A percentile compares a stretch with the other conserved stretches of the same genome.
These are phyloP conservation scores for Sialis fuliginosa DNA, from an alignment of 2,888 invertebrate species.

Conservation along the genomic window DNA sequence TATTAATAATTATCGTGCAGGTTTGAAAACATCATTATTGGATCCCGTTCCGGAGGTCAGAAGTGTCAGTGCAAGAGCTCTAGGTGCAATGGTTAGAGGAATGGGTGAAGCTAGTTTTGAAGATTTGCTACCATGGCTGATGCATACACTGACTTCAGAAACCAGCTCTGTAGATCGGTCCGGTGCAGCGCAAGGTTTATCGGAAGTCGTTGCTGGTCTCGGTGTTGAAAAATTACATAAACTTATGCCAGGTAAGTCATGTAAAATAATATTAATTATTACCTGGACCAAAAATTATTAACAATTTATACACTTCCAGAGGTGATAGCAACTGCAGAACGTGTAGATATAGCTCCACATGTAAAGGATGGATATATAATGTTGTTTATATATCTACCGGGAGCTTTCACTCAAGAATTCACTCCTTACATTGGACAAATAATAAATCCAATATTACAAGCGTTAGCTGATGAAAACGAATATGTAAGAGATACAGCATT, in stretches of 20 bases:
- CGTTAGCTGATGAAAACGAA: constrained; percentile 96
- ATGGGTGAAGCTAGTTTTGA: constrained; percentile 95
- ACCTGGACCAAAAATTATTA: not conserved
- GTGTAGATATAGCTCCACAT: constrained; percentile 85
- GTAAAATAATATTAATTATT: not conserved
- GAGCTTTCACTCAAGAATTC: constrained; percentile 90
- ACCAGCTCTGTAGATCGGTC: constrained; percentile 88
- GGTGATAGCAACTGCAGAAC: constrained; percentile 84
- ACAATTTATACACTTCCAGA: constrained; percentile 28
- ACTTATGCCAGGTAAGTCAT: constrained; percentile 65
- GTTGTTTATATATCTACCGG: constrained; percentile 99
- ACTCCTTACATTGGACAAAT: constrained; percentile 92
- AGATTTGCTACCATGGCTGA: constrained; percentile 93
- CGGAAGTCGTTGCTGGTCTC: constrained; percentile 91
- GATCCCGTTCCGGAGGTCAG: constrained; percentile 97
- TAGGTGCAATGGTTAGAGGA: constrained; percentile 94
- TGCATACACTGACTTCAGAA: constrained; percentile 93
- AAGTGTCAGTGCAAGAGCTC: constrained; percentile 85
- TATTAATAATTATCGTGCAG: too few species aligned
- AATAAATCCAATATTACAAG: constrained; percentile 91
- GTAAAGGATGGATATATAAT: constrained; percentile 99
- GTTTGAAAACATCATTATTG: constrained; percentile 82
- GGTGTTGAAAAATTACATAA: constrained; percentile 89
- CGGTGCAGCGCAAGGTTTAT: constrained; percentile 89
- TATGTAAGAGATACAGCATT: constrained; percentile 95